phyloP scores from a whole-genome alignment of 1,140 invertebrate species.

The Zophobas atratus region DNA sequence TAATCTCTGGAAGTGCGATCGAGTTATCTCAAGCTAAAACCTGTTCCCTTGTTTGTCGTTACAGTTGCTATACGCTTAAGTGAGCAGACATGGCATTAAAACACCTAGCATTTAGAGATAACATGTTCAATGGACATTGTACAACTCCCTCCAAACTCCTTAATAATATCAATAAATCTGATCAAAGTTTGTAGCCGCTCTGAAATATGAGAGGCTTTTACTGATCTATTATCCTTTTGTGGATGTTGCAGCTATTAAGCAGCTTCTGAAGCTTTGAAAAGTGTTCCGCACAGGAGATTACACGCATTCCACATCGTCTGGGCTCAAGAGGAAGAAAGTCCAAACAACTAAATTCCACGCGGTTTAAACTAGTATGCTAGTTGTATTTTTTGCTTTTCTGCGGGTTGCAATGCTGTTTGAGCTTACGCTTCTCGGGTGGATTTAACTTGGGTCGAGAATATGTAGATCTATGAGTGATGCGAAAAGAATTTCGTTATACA shows the following conservation, averaged over 20 bases:
- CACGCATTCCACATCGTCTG: too few species aligned
- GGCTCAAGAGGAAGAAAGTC: too few species aligned
- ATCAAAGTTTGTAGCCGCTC: conserved; percentile 21
- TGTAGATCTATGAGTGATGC: too few species aligned
- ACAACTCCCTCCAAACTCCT: conserved; percentile 45
- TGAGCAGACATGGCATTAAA: conserved; percentile 45
- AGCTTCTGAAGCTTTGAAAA: neutral
- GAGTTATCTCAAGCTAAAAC: conserved; percentile 57
- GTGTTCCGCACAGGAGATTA: neutral
- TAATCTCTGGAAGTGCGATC: conserved; percentile 57
- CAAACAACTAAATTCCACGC: too few species aligned
- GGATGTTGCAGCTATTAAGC: conserved; percentile 5
- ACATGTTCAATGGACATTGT: conserved; percentile 46
- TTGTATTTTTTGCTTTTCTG: too few species aligned
- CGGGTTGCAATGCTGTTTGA: too few species aligned
- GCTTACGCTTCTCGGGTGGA: too few species aligned
- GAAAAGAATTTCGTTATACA: too few species aligned
- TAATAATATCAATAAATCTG: conserved; percentile 52
- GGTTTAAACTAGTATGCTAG: too few species aligned
- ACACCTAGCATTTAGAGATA: conserved; percentile 50
- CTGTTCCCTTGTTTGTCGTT: conserved; percentile 50
- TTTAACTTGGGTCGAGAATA: too few species aligned
- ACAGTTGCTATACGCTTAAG: conserved; percentile 40
- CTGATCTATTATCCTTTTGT: conserved; percentile 3
- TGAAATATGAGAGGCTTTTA: neutral